Evolutionary conservation across 2,797 vertebrate species (phyloP), one percentile per base, ranked within the genome.

Genomic region (Buphagus erythrorhynchus): DNA sequence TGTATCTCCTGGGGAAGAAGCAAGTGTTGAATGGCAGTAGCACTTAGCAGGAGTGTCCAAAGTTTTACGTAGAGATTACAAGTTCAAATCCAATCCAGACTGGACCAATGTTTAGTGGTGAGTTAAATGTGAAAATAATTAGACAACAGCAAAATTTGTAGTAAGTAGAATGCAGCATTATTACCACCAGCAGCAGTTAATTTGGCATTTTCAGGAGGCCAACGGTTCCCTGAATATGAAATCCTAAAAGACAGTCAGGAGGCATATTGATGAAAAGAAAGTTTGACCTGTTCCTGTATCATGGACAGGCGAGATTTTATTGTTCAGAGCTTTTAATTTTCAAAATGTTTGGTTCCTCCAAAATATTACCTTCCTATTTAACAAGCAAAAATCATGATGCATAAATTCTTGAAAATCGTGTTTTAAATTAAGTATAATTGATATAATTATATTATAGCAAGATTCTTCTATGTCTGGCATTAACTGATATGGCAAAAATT

Each of bases 61-160:
- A 87, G 25, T 5, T 63, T 73, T 43, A 52, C 8, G 35, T 2
- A 25, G 36, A 36, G 17, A 36, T 45, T 33, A 75, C 10, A 67
- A 28, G 1, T 43, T 66, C 16, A 31, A 51, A 68, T 61, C 24
- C 24, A 61, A 4, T 6, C 5, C 45, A 66, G 35, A 61, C 38
- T 5, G 8, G 8, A n/a, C 28, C 45, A 72, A 22, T 0, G 2
- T 15, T 58, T 28, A 72, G 28, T 3, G 10, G 19, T 33, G 6
- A 63, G 43, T 66, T 59, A 91, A 66, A 55, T 2, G 16, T 59
- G 43, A 63, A 93, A 82, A 74, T 35, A 63, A 35, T 54, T 57
- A 61, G 15, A 38, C 12, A 42, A 25, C 20, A 46, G 31, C 2
- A 51, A 24, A 83, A 71, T 49, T 38, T 31, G 7, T 28, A 78